These are phyloP conservation scores for Eristalinus aeneus DNA, from an alignment of 2,888 invertebrate genomes.

Conservation along the genomic window DNA sequence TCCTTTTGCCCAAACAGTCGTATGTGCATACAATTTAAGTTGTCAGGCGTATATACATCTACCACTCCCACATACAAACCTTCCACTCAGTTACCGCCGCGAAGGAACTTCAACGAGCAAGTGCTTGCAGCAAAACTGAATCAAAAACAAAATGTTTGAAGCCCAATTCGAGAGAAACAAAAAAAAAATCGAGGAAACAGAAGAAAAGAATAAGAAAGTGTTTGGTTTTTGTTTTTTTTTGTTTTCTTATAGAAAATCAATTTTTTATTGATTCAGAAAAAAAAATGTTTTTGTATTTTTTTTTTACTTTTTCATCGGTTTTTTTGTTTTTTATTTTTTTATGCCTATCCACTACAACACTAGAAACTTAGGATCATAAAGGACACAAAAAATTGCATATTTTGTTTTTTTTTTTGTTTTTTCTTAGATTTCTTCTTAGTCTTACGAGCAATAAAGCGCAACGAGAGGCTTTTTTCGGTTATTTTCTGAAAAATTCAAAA, in stretches of 20 bases:
- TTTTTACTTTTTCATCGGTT: slow-evolving; percentile 47
- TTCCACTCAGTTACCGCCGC: background rate
- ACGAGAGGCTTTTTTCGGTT: slow-evolving; percentile 43
- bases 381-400: slow-evolving; percentile 59
- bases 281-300: slow-evolving; percentile 76
- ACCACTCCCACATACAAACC: background rate
- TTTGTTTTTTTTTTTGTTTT: slow-evolving; percentile 30
- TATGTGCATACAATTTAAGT: too few relatives aligned
- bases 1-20: too few relatives aligned
- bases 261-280: slow-evolving; percentile 80
- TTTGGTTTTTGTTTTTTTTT: slow-evolving; percentile 73
- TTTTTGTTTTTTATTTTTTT: slow-evolving; percentile 46
- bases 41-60: background rate
- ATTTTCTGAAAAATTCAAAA: background rate
- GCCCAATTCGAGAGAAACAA: background rate
- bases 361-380: slow-evolving; percentile 71
- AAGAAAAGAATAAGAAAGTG: slow-evolving; percentile 63
- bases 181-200: background rate
- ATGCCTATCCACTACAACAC: slow-evolving; percentile 71
- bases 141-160: background rate
- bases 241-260: slow-evolving; percentile 80
- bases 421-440: slow-evolving; percentile 61
- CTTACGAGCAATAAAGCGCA: slow-evolving; percentile 61
- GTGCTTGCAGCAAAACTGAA: background rate
- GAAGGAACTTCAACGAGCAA: background rate